A percentile compares a stretch with the other conserved stretches of the same genome.
phyloP scores from a whole-genome alignment of 2,797 vertebrate genomes.

The Petrocephalus sullivani region DNA sequence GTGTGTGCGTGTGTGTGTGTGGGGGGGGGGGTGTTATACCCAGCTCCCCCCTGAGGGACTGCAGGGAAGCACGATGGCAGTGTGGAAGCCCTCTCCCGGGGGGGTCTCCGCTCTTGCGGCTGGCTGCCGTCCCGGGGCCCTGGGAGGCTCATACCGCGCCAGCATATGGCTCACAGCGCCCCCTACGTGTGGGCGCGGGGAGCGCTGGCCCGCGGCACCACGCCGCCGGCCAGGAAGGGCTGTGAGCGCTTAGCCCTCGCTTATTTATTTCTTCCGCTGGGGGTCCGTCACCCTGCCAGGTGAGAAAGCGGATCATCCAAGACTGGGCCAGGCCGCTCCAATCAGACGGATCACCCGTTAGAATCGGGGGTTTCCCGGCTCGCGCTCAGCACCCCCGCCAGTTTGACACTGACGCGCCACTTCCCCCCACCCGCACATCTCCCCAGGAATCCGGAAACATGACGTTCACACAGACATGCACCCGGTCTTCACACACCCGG shows the following conservation, averaged over 20 bases:
- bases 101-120: background rate
- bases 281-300: background rate
- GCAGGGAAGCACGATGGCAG: background rate
- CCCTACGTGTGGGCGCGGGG: background rate
- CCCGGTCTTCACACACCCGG: background rate
- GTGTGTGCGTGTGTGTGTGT: too few species aligned
- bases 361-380: background rate
- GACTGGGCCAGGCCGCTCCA: background rate
- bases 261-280: background rate
- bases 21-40: background rate
- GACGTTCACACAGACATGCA: background rate
- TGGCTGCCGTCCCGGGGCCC: background rate
- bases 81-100: background rate
- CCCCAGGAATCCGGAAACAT: background rate
- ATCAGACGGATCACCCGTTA: background rate
- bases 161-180: background rate
- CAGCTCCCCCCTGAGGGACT: background rate
- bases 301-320: background rate
- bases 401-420: background rate
- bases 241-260: background rate
- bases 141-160: background rate
- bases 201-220: background rate
- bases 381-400: background rate
- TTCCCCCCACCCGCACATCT: background rate
- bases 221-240: background rate